A percentile compares a stretch with the other conserved stretches of the same genome.
Conservation (phyloP, 2,113 vertebrate genomes). For the Amphiprion ocellaris region DNA sequence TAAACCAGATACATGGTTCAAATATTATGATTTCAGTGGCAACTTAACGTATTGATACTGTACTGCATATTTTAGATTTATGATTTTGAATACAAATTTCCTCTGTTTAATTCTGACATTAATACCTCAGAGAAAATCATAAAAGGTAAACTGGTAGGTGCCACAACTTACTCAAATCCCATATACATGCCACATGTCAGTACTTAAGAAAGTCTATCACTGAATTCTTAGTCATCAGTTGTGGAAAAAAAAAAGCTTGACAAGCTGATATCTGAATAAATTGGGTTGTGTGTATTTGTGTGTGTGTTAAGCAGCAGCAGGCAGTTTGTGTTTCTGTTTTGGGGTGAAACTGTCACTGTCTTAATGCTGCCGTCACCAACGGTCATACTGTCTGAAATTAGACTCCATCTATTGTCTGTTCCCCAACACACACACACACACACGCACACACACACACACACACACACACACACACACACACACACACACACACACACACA, state of each 20-base stretch:
- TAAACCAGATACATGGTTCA: too few relatives aligned
- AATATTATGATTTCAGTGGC: too few relatives aligned
- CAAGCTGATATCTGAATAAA: conserved; percentile 3
- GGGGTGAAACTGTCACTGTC: conserved; percentile 4
- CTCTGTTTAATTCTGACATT: too few relatives aligned
- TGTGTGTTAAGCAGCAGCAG: not conserved
- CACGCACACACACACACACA: conserved; percentile 25
- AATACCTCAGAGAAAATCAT: too few relatives aligned
- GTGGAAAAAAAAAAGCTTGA: not conserved
- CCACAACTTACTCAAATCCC: not conserved
- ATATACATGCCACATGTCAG: not conserved
- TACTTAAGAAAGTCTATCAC: conserved; percentile 2
- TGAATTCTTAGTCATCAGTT: not conserved
- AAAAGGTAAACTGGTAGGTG: too few relatives aligned
- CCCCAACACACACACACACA: not conserved
- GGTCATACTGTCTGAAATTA: conserved; percentile 32
- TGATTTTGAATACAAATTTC: too few relatives aligned
- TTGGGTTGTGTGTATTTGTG: not conserved
- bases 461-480: conserved; percentile 22
- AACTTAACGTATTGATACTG: too few relatives aligned
- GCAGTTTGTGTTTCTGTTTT: conserved; percentile 1
- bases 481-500: not conserved
- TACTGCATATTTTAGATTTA: too few relatives aligned
- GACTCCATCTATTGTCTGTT: conserved; percentile 20
- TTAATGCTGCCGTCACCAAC: conserved; percentile 32